Percentiles rank a stretch among this genome's conserved stretches.
Evolutionary conservation across 92 coral and sea anemone genomes (phyloP).

Genomic region (Paramuricea clavata): DNA sequence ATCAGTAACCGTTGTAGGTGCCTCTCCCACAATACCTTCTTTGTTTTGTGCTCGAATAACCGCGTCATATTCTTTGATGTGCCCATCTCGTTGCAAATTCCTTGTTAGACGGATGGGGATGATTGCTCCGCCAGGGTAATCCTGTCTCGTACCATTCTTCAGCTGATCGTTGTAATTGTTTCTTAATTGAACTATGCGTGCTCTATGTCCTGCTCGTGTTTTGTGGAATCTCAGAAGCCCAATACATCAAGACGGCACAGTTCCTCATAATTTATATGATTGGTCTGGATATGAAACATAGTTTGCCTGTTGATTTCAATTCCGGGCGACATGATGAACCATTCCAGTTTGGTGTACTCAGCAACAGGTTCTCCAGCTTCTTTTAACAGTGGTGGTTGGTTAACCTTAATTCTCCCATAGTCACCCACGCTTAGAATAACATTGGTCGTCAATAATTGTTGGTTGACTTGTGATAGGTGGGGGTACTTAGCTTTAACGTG

Average conservation of each 20-base stretch:
- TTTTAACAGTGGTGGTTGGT: neutral
- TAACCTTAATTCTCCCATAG: slow-evolving; percentile 9
- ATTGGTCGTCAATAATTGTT: neutral
- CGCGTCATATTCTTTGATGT: neutral
- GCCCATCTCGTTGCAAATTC: neutral
- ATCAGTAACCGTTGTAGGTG: neutral
- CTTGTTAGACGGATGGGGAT: neutral
- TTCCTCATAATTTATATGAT: neutral
- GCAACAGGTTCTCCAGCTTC: neutral
- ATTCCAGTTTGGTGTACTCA: slow-evolving; percentile 1
- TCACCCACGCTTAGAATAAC: neutral
- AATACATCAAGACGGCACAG: neutral
- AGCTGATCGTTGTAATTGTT: neutral
- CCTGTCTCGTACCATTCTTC: slow-evolving; percentile 19
- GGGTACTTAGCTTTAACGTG: neutral
- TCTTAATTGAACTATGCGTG: slow-evolving; percentile 12
- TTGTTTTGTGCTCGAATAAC: neutral
- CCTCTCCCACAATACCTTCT: slow-evolving; percentile 4
- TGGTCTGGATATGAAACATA: neutral
- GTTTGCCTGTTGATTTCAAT: neutral
- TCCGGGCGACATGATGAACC: slow-evolving; percentile 25
- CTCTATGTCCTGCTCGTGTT: neutral
- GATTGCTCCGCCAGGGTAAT: too few species aligned
- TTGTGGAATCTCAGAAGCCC: neutral
- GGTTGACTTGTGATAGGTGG: neutral